phyloP scores from a whole-genome alignment of 2,888 invertebrate species.

The Steinernema scapterisci region DNA sequence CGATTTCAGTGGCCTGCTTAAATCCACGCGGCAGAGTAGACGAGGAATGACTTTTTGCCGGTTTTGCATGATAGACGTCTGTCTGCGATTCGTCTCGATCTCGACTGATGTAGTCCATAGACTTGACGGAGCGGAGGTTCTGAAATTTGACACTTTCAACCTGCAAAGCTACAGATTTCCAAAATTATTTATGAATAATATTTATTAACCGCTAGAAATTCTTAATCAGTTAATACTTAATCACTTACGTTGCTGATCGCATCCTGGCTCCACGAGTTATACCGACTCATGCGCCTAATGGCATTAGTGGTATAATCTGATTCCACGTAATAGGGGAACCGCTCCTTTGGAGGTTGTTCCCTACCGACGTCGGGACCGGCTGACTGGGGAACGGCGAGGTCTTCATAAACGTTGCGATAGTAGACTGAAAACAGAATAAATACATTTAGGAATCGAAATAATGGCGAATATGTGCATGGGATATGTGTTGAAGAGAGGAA shows the following conservation, averaged over 20 bases:
- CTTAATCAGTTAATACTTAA: too few species aligned
- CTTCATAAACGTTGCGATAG: slow-evolving; percentile 3
- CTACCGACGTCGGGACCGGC: background rate
- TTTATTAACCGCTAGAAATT: too few species aligned
- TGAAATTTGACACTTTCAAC: background rate
- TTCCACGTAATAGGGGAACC: slow-evolving; percentile 26
- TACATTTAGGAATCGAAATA: background rate
- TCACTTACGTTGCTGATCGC: background rate
- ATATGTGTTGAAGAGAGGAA: background rate
- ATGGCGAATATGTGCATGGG: too few species aligned
- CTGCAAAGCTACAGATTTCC: too few species aligned
- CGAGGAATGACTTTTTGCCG: background rate
- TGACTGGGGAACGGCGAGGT: background rate
- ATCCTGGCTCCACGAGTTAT: slow-evolving; percentile 42
- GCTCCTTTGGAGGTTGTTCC: background rate
- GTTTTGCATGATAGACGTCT: background rate
- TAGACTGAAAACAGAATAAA: slow-evolving; percentile 1
- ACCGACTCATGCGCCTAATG: slow-evolving; percentile 46
- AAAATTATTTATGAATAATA: too few species aligned
- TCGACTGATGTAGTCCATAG: background rate
- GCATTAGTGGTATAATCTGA: slow-evolving; percentile 32
- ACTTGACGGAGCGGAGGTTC: background rate
- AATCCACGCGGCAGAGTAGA: background rate
- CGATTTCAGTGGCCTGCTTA: background rate
- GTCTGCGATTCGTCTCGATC: background rate